Conservation (phyloP, 2,797 vertebrate genomes). For the Amazona ochrocephala region DNA sequence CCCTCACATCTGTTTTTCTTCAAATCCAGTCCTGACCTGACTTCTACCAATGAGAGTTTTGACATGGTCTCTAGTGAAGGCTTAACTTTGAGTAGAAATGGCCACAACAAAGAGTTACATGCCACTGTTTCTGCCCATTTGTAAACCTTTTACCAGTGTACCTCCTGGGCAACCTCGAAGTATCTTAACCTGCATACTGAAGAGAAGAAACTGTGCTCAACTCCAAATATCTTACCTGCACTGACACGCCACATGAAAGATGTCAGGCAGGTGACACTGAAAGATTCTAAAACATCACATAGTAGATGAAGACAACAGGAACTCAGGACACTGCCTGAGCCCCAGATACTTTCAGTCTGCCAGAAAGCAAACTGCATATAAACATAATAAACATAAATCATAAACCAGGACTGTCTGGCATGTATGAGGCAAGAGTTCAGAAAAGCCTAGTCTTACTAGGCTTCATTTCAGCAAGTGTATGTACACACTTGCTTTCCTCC, state of each 20-base stretch:
- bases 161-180: neutral
- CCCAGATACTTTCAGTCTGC: neutral
- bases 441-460: neutral
- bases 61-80: neutral
- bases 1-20: neutral
- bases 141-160: neutral
- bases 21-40: neutral
- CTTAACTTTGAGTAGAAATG: neutral
- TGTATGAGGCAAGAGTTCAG: neutral
- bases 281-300: neutral
- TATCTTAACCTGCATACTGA: neutral
- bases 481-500: neutral
- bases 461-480: neutral
- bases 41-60: neutral
- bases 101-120: neutral
- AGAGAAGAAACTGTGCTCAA: neutral
- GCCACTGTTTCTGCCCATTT: neutral
- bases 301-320: neutral
- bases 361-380: neutral
- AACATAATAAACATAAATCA: neutral
- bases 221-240: neutral
- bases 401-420: neutral
- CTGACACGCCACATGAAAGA: neutral
- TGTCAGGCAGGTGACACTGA: neutral
- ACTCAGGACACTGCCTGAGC: neutral